Evolutionary conservation across 1,140 invertebrate genomes (phyloP), one percentile per base, ranked within the genome.

Genomic region (Nymphalis io): DNA sequence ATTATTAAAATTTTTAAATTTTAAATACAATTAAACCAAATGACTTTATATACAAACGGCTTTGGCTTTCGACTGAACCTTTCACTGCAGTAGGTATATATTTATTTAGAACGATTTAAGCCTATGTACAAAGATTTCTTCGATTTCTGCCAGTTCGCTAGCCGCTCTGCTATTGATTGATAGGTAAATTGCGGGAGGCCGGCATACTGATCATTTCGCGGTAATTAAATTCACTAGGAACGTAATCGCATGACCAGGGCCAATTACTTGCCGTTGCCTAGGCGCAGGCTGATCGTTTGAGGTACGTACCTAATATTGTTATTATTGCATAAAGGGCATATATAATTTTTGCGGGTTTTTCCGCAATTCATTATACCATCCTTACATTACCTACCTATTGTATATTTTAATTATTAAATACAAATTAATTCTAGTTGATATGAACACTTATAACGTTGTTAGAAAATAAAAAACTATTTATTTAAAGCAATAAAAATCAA

Each of bases 191-290:
- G 84, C 88, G 57, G 80, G 81, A 85, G 82, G 86, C 88, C 86
- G 81, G 85, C 81, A 84, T 74, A 86, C 75, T 82, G 89, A 90
- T 92, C 88, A 90, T 92, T 91, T 92, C 73, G 83, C 84, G 79
- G 89, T 92, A 92, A 92, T 92, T 92, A 92, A 92, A 91, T 91
- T 82, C 84, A 80, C 85, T 83, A 87, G 89, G 80, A 92, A 90
- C 83, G 85, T 89, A 91, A 89, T 92, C 86, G 92, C 92, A 91
- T 92, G 92, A 91, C 90, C 84, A 81, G 78, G 74, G 76, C 83
- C 92, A 92, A 92, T 92, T 92, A 92, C 84, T 74, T 59, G 77
- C 75, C 74, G 71, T 81, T 83, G 81, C 77, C 84, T 88, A 87
- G 80, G 83, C 80, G 83, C 77, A 83, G 80, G 83, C 79, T 81